phyloP scores from a whole-genome alignment of 2,113 vertebrate genomes.

The Erpornis zantholeuca region DNA sequence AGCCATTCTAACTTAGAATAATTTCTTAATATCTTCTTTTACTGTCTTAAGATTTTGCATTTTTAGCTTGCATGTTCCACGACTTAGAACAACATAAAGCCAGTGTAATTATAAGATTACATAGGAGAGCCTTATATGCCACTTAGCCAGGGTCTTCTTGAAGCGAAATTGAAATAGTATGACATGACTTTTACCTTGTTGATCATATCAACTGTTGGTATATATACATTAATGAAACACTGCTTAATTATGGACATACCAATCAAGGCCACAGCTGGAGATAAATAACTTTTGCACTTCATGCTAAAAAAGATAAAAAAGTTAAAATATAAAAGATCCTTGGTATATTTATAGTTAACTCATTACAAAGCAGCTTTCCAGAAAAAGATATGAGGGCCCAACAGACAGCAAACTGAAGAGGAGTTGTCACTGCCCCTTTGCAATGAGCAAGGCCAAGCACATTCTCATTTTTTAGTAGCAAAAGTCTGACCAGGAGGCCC shows the following conservation, averaged over 20 bases:
- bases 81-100: not conserved
- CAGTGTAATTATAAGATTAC: not conserved
- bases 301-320: not conserved
- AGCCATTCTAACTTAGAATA: not conserved
- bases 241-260: not conserved
- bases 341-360: not conserved
- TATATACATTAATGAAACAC: not conserved
- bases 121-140: not conserved
- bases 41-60: not conserved
- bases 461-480: not conserved
- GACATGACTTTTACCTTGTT: not conserved
- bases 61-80: not conserved
- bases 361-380: not conserved
- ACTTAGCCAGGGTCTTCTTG: not conserved
- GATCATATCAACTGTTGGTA: not conserved
- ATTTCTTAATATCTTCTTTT: not conserved
- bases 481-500: not conserved
- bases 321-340: not conserved
- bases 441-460: not conserved
- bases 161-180: not conserved
- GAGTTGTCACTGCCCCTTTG: not conserved
- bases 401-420: not conserved
- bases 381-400: fast-evolving
- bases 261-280: not conserved
- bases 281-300: not conserved